phyloP scores from a whole-genome alignment of 1,140 invertebrate genomes.

The Harlomillsia oculata region DNA sequence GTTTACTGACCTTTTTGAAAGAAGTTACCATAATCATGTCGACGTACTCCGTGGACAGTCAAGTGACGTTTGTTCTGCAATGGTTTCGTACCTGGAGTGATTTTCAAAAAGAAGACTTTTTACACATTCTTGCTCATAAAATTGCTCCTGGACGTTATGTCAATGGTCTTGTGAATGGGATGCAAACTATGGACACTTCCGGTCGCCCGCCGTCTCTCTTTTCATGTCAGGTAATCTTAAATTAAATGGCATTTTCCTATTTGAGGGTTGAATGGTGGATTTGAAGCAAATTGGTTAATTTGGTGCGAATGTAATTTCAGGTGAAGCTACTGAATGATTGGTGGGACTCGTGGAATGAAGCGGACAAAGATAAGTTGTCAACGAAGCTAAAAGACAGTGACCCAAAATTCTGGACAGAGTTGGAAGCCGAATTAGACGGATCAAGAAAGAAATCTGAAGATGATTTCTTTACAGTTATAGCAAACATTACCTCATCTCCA shows the following conservation, averaged over 20 bases:
- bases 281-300: background rate
- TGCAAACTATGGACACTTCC: slow-evolving; percentile 18
- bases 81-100: slow-evolving; percentile 36
- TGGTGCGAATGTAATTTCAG: slow-evolving; percentile 7
- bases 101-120: slow-evolving; percentile 34
- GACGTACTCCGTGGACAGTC: slow-evolving; percentile 21
- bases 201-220: slow-evolving; percentile 31
- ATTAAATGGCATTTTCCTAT: background rate
- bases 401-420: slow-evolving; percentile 30
- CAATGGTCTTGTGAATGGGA: slow-evolving; percentile 25
- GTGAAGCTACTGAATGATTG: slow-evolving; percentile 34
- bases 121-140: slow-evolving; percentile 23
- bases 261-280: background rate
- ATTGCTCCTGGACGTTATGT: slow-evolving; percentile 11
- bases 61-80: slow-evolving; percentile 20
- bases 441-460: slow-evolving; percentile 26
- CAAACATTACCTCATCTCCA: too few species aligned
- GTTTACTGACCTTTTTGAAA: too few species aligned
- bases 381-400: slow-evolving; percentile 14
- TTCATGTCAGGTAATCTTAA: slow-evolving; percentile 34
- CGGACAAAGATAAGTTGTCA: slow-evolving; percentile 17
- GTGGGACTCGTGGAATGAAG: slow-evolving; percentile 27
- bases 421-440: slow-evolving; percentile 30
- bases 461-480: slow-evolving; percentile 27
- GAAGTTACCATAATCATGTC: too few species aligned